Evolutionary conservation across 2,888 invertebrate genomes (phyloP).

Genomic region (Trachelus tabidus): DNA sequence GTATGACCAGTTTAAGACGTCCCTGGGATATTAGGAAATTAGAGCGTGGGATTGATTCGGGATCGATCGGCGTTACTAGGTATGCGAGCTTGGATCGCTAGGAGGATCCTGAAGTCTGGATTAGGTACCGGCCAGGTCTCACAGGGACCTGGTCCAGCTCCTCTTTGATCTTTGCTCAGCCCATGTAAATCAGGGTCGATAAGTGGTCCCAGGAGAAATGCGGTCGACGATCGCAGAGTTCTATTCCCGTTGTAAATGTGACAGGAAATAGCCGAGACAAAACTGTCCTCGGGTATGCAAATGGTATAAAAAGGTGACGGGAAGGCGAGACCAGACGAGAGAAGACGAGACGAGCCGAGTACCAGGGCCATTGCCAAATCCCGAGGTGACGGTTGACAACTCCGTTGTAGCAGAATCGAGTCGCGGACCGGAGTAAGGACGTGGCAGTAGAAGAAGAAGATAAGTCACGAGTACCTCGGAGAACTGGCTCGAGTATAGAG

Average conservation of each 20-base stretch:
- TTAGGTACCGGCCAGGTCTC: too few species aligned
- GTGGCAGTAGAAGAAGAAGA: background rate
- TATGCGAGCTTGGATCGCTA: too few species aligned
- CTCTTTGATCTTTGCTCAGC: too few species aligned
- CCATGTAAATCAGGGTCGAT: background rate
- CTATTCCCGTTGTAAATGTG: conserved; percentile 58
- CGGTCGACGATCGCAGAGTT: conserved; percentile 49
- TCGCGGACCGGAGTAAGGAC: background rate
- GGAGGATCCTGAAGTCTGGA: too few species aligned
- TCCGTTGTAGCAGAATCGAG: conserved; percentile 12
- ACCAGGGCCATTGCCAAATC: conserved; percentile 49
- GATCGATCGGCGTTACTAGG: too few species aligned
- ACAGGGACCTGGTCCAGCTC: too few species aligned
- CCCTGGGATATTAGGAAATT: too few species aligned
- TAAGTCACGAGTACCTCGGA: background rate
- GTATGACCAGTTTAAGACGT: too few species aligned
- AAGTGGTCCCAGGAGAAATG: conserved; percentile 45
- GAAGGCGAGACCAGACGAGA: conserved; percentile 26
- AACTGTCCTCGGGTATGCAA: conserved; percentile 9
- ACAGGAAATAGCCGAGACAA: conserved; percentile 58
- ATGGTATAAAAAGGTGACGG: conserved; percentile 17
- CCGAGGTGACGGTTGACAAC: conserved; percentile 33
- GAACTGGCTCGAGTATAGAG: too few species aligned
- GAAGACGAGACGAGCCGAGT: background rate
- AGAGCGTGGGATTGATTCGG: too few species aligned